Evolutionary conservation across 2,888 invertebrate species (phyloP), one percentile per base, ranked within the genome.

Genomic region (Himalopsyche kuldschensis): DNA sequence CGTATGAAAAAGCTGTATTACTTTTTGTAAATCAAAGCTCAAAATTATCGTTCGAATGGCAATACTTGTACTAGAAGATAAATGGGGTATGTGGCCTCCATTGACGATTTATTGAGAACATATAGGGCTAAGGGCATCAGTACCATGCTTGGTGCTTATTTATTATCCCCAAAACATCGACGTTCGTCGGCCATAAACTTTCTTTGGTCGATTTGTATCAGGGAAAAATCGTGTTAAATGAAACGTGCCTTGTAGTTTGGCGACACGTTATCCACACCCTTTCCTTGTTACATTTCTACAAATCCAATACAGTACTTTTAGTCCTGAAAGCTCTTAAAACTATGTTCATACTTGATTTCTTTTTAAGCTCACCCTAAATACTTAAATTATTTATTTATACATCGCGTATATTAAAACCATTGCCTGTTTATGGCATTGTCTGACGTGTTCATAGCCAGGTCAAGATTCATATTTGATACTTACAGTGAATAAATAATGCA

Each of bases 221-320:
- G 78, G 3, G 78, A 41, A 35, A 78, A 78, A 41, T 78, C 78
- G 31, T 46, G 78, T 41, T 41, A 78, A 78, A 78, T 78, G 78
- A 78, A 24, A 35, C 78, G 78, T 46, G 46, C 78, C 17, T 35
- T 46, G 78, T 78, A 78, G 78, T 78, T 78, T 15, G 8, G 55
- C 55, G 55, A 55, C 55, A 55, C 55, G 55, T 55, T 55, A 55
- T 24, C 24, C n/a, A 10, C 55, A 20, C 20, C 24, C 55, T 4
- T 41, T 15, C 41, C 15, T 41, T 41, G 41, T 15, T 41, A 41
- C 15, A 41, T 41, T 41, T 41, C 41, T 41, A 41, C 41, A 41
- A 41, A 41, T 41, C 15, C 41, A 15, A 41, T 41, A 41, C 41
- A 15, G 3, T 15, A 15, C 41, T 41, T 41, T 41, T 41, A 15